Base-by-base conservation (phyloP, 37 sponge, comb jelly and placozoan genomes). In the Corticium candelabrum region DNA sequence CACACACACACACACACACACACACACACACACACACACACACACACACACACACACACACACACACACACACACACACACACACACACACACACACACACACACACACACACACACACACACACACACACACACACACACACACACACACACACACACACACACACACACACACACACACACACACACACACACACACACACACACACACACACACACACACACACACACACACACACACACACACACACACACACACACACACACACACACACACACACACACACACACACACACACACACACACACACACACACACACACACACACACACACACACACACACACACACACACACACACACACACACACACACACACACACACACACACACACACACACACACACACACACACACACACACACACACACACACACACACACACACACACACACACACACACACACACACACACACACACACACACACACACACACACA, bases 391-490 rank as follows among this genome's bases (percentile, higher is more conserved):
- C 43, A n/a, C 41, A 40, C 77, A 77, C 77, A 77, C 43, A 77
- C 77, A 77, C 43, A 77, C 77, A 77, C 77, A 77, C 41, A 77
- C 77, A 77, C 31, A 40, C 77, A 77, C 77, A 77, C 33, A 69
- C 41, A 39, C 29, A 2, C 41, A 30, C 35, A 35, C 41, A 76
- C 30, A 38, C 15, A 35, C 29, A 5, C 11, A 4, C 35, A 37
- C 39, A 35, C 76, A 33, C 39, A 77, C 77, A 77, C 43, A 40
- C 43, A n/a, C 41, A 40, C 77, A 77, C 77, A 77, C 43, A 77
- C 77, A 77, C 43, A 77, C 77, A 77, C 77, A 77, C 41, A 77
- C 77, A 77, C 31, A 40, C 77, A 77, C 77, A 77, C 78, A 41
- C 34, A 4, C 35, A 4, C 78, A 50, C 62, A 77, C 78, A 77